Evolutionary conservation across 1,140 invertebrate genomes (phyloP), one percentile per base, ranked within the genome.

Genomic region (Hesperophylax magnus): DNA sequence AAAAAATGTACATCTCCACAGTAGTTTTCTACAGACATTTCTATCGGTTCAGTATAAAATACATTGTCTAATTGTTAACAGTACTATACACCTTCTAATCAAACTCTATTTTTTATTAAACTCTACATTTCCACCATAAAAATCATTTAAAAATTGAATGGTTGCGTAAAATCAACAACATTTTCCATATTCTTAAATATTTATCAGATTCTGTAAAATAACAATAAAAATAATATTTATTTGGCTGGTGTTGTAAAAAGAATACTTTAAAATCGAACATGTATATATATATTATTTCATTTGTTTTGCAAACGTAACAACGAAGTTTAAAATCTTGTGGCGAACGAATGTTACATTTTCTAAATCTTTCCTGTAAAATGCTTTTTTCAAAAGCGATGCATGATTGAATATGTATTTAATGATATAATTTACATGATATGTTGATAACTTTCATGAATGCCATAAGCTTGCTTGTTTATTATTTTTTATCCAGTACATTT

Each of bases 391-490:
- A 72, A 72, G 69, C 69, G 27, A 17, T 72, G 69, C 18, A 72
- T 72, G 7, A 54, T 24, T 27, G 47, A 72, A 54, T 56, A 72
- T 72, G 69, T 54, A 72, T 72, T 54, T 72, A 15, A 72, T 72
- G 69, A 72, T 72, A 72, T 72, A 72, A 56, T 72, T 53, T 72
- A 72, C 69, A 72, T 72, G 69, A 72, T 72, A 72, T 72, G 69
- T 72, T 4, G 39, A 72, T 53, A 53, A 53, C 20, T 67, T 39
- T 20, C 58, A 22, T 61, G 58, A 67, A 67, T 56, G 47, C 18
- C 56, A 52, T 54, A 72, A 71, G 69, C 69, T 72, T 72, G 69
- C 69, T 61, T 58, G 8, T 8, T 9, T 20, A 6, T 18, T 18
- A 2, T 20, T 58, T 20, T 61, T 24, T 24, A 61, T 15, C 60